Evolutionary conservation across 2,113 vertebrate genomes (phyloP), one percentile per base, ranked within the genome.

Genomic region (Corydoras sp.): DNA sequence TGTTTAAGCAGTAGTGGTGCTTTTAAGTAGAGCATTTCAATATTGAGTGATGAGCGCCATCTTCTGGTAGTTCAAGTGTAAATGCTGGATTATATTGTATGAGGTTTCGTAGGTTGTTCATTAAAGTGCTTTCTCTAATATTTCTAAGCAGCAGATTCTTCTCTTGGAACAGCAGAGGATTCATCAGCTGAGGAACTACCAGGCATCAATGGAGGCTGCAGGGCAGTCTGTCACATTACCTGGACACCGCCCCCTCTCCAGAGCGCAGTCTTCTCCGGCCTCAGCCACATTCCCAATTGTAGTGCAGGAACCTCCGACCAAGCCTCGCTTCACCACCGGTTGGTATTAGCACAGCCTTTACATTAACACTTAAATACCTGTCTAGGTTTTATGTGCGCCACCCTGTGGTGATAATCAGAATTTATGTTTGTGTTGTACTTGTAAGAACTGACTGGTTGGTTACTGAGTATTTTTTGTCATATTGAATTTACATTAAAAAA

Each of bases 321-420:
- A 96, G 80, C 94, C 94, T 2, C 89, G 93, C 58, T 99, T 99
- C 79, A 98, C 96, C 49, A 99, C 97, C 90, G 97, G 97, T 97
- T 70, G 0, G 14, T 53, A 2, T 8, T 29, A 0, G 24, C 32
- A 1, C 0, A 11, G 18, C 14, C 5, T 68, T 3, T 15, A n/a
- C 49, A 49, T 30, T 6, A 9, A 53, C 51, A 53, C 13, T 10
- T 8, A 14, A 10, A 53, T 53, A 1, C 1, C 10, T 53, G 3
- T 10, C 9, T 13, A 30, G 29, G 2, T 43, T 48, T 0, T 63
- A 6, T 35, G 35, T 10, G 10, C 15, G n/a, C 35, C 35, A 63
- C 54, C 54, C n/a, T 56, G 54, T 56, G 54, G 54, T 14, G 43
- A 15, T 56, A n/a, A n/a, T 5, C 12, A 56, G 51, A 56, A 56